phyloP scores from a whole-genome alignment of 2,888 invertebrate genomes.

The Ischnura elegans region DNA sequence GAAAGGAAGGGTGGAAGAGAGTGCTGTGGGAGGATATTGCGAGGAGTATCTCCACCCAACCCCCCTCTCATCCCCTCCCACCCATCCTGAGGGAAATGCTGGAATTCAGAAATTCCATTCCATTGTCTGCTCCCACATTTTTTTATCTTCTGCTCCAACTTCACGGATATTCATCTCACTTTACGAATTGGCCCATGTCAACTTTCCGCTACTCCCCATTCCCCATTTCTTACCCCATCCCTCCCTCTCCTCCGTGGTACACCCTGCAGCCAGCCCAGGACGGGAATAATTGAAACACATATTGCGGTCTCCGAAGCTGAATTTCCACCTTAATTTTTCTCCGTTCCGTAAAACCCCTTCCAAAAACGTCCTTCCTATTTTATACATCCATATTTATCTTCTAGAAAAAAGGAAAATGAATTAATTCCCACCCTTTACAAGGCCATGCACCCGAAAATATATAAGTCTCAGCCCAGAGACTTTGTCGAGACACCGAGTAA shows the following conservation, averaged over 20 bases:
- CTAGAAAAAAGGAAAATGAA: neutral
- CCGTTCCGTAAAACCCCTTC: neutral
- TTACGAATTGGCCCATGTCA: slow-evolving; percentile 54
- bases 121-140: neutral
- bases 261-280: neutral
- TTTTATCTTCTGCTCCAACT: slow-evolving; percentile 34
- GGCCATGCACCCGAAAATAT: neutral
- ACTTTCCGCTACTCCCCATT: neutral
- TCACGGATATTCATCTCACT: slow-evolving; percentile 61
- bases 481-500: no score
- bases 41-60: neutral
- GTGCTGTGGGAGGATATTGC: neutral
- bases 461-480: no score
- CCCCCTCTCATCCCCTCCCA: neutral
- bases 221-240: neutral
- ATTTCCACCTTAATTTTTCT: neutral
- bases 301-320: neutral
- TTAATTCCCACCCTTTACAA: neutral
- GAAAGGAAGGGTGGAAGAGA: slow-evolving; percentile 16
- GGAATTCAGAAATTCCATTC: slow-evolving; percentile 57
- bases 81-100: slow-evolving; percentile 35
- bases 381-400: neutral
- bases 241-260: neutral
- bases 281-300: slow-evolving; percentile 7
- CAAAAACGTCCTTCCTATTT: neutral